These are phyloP conservation scores for Strix uralensis DNA, from an alignment of 2,113 vertebrate species.

Conservation along the genomic window DNA sequence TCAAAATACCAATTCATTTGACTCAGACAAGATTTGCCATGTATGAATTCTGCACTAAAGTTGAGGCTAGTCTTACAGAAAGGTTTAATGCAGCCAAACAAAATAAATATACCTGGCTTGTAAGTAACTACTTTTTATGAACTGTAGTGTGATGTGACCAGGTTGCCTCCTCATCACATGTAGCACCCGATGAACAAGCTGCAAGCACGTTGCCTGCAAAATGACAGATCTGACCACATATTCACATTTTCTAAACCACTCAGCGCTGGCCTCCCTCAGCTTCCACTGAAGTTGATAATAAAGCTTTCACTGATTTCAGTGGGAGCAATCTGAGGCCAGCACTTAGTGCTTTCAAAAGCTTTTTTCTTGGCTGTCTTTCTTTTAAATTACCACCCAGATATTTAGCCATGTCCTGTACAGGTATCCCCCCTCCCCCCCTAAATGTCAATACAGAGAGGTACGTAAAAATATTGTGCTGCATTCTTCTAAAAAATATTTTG, in stretches of 20 bases:
- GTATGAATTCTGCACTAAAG: not conserved
- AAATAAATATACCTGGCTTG: not conserved
- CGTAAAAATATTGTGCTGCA: not conserved
- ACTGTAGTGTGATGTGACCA: fast-evolving
- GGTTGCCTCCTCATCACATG: not conserved
- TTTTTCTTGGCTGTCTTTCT: not conserved
- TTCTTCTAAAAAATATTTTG: not conserved
- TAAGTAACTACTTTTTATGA: not conserved
- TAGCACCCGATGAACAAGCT: not conserved
- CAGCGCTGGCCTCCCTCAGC: not conserved
- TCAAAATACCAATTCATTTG: not conserved
- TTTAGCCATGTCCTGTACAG: not conserved
- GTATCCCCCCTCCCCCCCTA: no score
- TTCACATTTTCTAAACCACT: not conserved
- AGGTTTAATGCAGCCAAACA: not conserved
- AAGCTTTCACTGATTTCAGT: not conserved
- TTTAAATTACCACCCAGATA: not conserved
- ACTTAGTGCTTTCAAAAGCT: not conserved
- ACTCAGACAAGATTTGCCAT: not conserved
- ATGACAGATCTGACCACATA: not conserved
- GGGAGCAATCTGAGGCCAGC: not conserved
- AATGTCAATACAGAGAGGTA: not conserved
- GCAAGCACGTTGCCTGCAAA: fast-evolving
- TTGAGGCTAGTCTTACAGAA: not conserved
- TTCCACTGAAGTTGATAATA: not conserved